A percentile compares a stretch with the other conserved stretches of the same genome.
phyloP scores from a whole-genome alignment of 2,797 vertebrate genomes.

The Chelon labrosus region DNA sequence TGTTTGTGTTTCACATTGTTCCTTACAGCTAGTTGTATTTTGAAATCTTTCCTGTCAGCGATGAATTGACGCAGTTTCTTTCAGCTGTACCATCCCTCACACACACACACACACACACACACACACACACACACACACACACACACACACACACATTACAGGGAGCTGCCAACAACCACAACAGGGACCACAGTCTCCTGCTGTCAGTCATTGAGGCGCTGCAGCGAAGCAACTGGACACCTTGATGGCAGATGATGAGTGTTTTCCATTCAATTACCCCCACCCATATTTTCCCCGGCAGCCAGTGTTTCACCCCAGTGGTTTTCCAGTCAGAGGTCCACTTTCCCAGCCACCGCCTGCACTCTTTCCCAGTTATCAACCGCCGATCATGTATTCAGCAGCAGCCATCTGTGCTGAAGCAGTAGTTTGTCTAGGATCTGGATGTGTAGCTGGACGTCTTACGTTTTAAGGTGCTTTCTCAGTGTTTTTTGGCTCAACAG shows the following conservation, averaged over 20 bases:
- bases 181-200: constrained; percentile 43
- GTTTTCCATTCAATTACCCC: constrained; percentile 66
- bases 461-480: background rate
- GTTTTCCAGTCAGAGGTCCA: constrained; percentile 33
- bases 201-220: constrained; percentile 41
- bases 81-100: background rate
- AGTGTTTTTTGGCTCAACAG: background rate
- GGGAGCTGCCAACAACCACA: constrained; percentile 34
- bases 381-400: background rate
- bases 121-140: no score
- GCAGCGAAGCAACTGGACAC: constrained; percentile 47
- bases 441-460: background rate
- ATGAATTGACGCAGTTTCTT: constrained; percentile 7
- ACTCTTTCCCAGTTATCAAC: constrained; percentile 28
- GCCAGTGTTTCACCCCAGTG: constrained; percentile 35
- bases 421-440: background rate
- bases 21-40: constrained; percentile 18
- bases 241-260: constrained; percentile 53
- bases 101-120: constrained; percentile 5
- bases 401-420: background rate
- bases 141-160: background rate
- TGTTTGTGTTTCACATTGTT: constrained; percentile 18
- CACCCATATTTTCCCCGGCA: constrained; percentile 42
- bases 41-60: constrained; percentile 11
- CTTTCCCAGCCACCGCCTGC: constrained; percentile 10